Conservation (phyloP, 2,797 vertebrate genomes). For the Intellagama lesueurii region DNA sequence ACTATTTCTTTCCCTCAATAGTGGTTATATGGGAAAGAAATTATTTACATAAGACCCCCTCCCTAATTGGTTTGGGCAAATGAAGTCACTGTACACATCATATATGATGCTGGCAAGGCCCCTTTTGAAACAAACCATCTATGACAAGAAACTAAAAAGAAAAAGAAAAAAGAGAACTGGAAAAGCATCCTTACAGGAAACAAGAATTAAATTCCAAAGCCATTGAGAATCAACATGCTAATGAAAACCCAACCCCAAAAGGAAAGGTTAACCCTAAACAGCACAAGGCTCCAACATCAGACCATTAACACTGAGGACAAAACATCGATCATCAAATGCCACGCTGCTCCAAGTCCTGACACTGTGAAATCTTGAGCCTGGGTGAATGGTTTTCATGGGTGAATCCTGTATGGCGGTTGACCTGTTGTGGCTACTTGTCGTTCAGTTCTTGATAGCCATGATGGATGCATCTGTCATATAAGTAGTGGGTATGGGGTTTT, state of each 20-base stretch:
- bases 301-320: constrained; percentile 79
- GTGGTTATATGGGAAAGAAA: constrained; percentile 75
- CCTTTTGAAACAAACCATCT: constrained; percentile 67
- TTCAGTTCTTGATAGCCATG: constrained; percentile 74
- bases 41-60: constrained; percentile 62
- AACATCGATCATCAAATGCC: constrained; percentile 74
- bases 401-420: constrained; percentile 75
- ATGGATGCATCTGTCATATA: constrained; percentile 81
- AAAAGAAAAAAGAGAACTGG: constrained; percentile 45
- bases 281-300: constrained; percentile 75
- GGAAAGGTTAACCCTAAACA: constrained; percentile 44
- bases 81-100: constrained; percentile 84
- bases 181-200: constrained; percentile 51
- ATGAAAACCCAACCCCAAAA: constrained; percentile 64
- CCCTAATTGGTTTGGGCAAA: constrained; percentile 72
- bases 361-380: constrained; percentile 71
- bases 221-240: constrained; percentile 74
- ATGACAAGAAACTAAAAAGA: constrained; percentile 52
- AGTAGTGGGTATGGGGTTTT: constrained; percentile 69
- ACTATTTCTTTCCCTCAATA: constrained; percentile 75
- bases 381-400: constrained; percentile 68
- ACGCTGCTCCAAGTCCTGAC: constrained; percentile 73
- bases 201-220: constrained; percentile 71
- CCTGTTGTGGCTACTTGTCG: constrained; percentile 70
- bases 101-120: constrained; percentile 82